phyloP scores from a whole-genome alignment of 2,113 vertebrate genomes.

The Saccopteryx leptura region DNA sequence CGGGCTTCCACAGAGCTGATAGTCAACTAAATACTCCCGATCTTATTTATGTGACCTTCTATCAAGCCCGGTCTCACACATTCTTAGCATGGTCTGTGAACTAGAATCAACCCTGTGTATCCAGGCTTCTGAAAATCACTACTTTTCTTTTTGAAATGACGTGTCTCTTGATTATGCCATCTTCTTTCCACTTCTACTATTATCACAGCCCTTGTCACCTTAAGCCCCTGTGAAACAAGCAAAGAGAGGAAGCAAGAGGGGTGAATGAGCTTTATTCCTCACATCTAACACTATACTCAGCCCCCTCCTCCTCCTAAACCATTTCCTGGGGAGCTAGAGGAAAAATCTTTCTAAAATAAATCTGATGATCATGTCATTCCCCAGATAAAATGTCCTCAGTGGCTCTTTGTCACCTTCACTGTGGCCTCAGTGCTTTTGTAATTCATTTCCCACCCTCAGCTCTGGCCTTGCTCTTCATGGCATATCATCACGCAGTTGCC shows the following conservation, averaged over 20 bases:
- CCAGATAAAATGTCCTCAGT: background rate
- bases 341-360: background rate
- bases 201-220: background rate
- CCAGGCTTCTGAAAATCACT: slow-evolving; percentile 1
- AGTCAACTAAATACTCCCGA: background rate
- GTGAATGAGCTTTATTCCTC: background rate
- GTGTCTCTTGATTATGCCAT: background rate
- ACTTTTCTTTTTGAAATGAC: slow-evolving; percentile 26
- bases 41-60: slow-evolving; percentile 2
- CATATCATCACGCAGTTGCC: too few species aligned
- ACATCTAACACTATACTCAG: background rate
- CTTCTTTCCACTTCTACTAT: background rate
- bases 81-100: background rate
- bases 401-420: background rate
- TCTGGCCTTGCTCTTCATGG: background rate
- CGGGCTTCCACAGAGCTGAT: background rate
- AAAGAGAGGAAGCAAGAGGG: background rate
- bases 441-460: background rate
- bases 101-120: background rate
- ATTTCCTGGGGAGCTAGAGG: background rate
- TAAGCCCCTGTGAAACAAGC: background rate
- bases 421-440: background rate
- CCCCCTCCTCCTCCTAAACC: background rate
- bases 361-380: background rate
- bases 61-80: background rate